Evolutionary conservation across 2,797 vertebrate species (phyloP).

Genomic region (Hydrolagus colliei): DNA sequence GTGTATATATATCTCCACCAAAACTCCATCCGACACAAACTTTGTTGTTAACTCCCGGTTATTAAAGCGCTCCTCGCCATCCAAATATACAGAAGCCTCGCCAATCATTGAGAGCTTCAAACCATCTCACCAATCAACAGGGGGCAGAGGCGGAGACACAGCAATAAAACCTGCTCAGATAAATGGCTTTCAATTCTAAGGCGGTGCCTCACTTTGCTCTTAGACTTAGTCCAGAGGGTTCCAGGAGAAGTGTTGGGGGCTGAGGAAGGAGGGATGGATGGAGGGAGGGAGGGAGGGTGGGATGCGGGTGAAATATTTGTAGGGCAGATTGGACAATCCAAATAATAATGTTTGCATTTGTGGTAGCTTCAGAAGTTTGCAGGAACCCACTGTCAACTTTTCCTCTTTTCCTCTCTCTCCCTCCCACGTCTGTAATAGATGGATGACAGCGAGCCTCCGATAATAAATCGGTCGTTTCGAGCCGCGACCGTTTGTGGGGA

Average conservation of each 20-base stretch:
- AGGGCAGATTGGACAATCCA: accelerated
- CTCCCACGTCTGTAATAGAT: neutral
- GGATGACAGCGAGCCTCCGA: too few relatives aligned
- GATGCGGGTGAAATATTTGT: neutral
- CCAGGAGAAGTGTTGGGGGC: too few relatives aligned
- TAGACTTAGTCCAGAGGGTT: too few relatives aligned
- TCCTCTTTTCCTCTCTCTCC: neutral
- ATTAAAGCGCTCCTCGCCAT: neutral
- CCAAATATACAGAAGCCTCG: constrained; percentile 5
- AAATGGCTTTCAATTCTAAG: too few relatives aligned
- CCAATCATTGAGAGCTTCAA: neutral
- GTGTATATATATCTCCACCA: too few relatives aligned
- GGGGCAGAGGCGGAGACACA: neutral
- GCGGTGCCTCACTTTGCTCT: too few relatives aligned
- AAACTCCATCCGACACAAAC: neutral
- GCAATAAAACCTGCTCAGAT: neutral
- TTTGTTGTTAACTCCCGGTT: neutral
- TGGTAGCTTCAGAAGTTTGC: neutral
- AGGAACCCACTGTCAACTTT: too few relatives aligned
- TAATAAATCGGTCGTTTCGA: too few relatives aligned
- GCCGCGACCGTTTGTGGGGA: too few relatives aligned
- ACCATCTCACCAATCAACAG: neutral
- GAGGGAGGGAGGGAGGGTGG: neutral
- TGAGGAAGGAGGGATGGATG: neutral
- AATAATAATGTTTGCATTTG: neutral